Evolutionary conservation across 2,888 invertebrate species (phyloP).

Genomic region (Schrankia costaestrigalis): DNA sequence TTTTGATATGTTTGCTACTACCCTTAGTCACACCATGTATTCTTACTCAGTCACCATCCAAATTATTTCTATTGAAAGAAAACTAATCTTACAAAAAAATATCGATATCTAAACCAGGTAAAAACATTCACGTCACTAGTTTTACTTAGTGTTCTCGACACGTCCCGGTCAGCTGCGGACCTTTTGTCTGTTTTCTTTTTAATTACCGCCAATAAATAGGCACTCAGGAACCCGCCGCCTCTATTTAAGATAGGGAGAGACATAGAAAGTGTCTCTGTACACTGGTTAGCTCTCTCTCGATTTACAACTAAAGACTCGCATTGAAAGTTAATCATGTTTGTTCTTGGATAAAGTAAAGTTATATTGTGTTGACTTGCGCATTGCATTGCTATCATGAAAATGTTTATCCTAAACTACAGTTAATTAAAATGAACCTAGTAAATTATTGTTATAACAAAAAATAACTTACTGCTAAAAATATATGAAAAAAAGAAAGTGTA

Average conservation of each 20-base stretch:
- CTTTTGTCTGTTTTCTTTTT: slow-evolving; percentile 76
- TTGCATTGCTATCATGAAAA: too few relatives aligned
- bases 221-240: slow-evolving; percentile 39
- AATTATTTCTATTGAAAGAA: slow-evolving; percentile 26
- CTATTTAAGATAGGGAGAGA: slow-evolving; percentile 47
- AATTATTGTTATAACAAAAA: too few relatives aligned
- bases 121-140: slow-evolving; percentile 19
- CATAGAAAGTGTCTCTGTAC: slow-evolving; percentile 22
- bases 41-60: too few relatives aligned
- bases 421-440: too few relatives aligned
- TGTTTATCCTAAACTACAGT: too few relatives aligned
- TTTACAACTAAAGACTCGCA: slow-evolving; percentile 6
- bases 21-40: too few relatives aligned
- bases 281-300: slow-evolving; percentile 17
- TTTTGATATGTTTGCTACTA: too few relatives aligned
- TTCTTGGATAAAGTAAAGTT: too few relatives aligned
- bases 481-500: too few relatives aligned
- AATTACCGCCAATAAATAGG: slow-evolving; percentile 74
- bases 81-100: background rate
- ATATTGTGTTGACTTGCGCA: too few relatives aligned
- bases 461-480: too few relatives aligned
- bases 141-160: slow-evolving; percentile 57
- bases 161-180: slow-evolving; percentile 70
- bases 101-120: too few relatives aligned
- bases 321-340: slow-evolving; percentile 14